These are phyloP conservation scores for Archocentrus centrarchus DNA, from an alignment of 2,113 vertebrate genomes.

Conservation along the genomic window DNA sequence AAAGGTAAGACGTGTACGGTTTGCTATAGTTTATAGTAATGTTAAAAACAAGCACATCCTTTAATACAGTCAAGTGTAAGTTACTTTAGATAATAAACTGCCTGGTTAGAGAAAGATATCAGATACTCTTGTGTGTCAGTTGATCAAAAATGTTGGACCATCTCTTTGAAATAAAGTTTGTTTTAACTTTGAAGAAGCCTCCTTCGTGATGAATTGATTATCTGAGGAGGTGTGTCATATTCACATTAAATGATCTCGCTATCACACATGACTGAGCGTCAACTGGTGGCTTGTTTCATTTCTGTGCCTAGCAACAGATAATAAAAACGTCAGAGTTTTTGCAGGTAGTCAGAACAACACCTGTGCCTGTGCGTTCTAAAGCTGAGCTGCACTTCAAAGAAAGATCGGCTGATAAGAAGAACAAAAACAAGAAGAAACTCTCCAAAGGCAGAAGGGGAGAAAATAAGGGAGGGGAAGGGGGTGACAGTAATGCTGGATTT, in stretches of 20 bases:
- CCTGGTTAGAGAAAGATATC: neutral
- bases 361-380: constrained; percentile 21
- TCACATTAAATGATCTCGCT: neutral
- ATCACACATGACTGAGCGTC: neutral
- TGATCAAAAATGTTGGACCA: constrained; percentile 10
- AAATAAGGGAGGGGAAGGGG: neutral
- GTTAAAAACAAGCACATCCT: neutral
- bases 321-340: neutral
- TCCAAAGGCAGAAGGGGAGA: constrained; percentile 17
- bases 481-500: constrained; percentile 32
- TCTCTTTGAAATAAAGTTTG: constrained; percentile 74
- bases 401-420: constrained; percentile 16
- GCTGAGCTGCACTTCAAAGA: neutral
- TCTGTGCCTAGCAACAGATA: constrained; percentile 25
- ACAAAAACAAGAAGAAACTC: neutral
- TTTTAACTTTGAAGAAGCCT: constrained; percentile 39
- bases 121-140: constrained; percentile 17
- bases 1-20: neutral
- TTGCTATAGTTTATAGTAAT: constrained; percentile 7
- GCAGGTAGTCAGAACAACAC: neutral
- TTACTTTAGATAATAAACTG: constrained; percentile 14
- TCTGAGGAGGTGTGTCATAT: neutral
- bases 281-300: neutral
- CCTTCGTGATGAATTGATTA: constrained; percentile 29
- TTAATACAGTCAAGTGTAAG: neutral